phyloP scores from a whole-genome alignment of 2,888 invertebrate genomes.

The Eupithecia exiguata region DNA sequence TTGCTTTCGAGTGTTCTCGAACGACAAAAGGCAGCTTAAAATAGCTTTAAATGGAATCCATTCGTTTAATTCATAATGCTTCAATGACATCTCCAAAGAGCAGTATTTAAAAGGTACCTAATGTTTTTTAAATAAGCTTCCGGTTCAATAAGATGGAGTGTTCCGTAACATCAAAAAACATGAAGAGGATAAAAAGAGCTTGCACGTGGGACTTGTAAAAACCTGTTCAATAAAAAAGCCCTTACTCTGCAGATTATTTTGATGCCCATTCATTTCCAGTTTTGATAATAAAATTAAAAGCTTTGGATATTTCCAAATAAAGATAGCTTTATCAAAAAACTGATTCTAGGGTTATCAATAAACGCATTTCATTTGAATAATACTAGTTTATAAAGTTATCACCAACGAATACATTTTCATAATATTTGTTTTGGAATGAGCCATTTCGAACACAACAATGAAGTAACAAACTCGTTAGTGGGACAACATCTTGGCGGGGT shows the following conservation, averaged over 20 bases:
- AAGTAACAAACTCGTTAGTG: constrained; percentile 78
- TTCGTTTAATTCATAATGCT: constrained; percentile 68
- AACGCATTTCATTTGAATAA: constrained; percentile 41
- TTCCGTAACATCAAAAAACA: constrained; percentile 56
- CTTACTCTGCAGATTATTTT: constrained; percentile 31
- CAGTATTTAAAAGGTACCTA: constrained; percentile 61
- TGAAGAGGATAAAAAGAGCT: constrained; percentile 44
- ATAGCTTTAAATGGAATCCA: constrained; percentile 64
- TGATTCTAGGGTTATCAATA: constrained; percentile 34
- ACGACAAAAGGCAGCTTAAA: constrained; percentile 73
- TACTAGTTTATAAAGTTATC: constrained; percentile 44
- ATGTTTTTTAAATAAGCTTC: constrained; percentile 71
- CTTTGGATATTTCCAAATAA: constrained; percentile 25
- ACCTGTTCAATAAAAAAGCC: constrained; percentile 32
- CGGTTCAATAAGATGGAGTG: constrained; percentile 67
- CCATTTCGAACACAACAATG: constrained; percentile 71
- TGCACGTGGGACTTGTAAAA: constrained; percentile 54
- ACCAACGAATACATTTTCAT: constrained; percentile 37
- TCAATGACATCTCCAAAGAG: constrained; percentile 68
- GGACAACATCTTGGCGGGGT: constrained; percentile 80
- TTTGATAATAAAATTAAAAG: constrained; percentile 30
- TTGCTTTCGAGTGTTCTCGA: constrained; percentile 70
- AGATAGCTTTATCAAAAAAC: constrained; percentile 27
- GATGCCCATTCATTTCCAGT: constrained; percentile 25
- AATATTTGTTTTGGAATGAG: constrained; percentile 52